Base-by-base conservation (phyloP, 2,113 vertebrate genomes). In the Lamprotornis superbus region DNA sequence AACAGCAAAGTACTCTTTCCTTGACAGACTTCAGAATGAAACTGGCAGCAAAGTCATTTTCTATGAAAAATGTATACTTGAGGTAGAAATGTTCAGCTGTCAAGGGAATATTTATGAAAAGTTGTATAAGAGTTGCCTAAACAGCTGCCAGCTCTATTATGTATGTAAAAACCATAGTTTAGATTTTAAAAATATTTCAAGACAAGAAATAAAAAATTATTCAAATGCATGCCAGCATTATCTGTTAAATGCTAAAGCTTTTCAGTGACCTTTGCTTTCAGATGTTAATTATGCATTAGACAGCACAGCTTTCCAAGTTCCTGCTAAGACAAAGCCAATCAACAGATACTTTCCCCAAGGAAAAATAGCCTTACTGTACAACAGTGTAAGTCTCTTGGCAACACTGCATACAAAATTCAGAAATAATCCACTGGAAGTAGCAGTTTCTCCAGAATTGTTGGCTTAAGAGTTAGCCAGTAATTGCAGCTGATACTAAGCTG, bases 371-470 rank as follows among this genome's bases (percentile, higher is more conserved):
- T 65, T 40, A 46, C 31, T 91, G 86, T 71, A 90, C 18, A 46
- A 42, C n/a, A 69, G n/a, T 0, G 0, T 25, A 44, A 82, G 17
- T 53, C 56, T 79, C 78, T 44, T 79, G 81, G 56, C 61, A 67
- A 31, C 21, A 30, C 18, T 74, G 65, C 63, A 65, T 39, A 73
- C 18, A 79, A 49, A 94, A 85, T 42, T 73, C 70, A 69, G 73
- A 78, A 89, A 93, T 85, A 87, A 91, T 65, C 87, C 57, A 69
- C 53, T 89, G 65, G 77, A 95, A 96, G 55, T 18, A 85, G 81
- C 46, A 52, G 8, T 69, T 91, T 79, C 65, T 92, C 60, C 70
- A 55, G 23, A 53, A 77, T 7, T 69, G 70, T 55, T 89, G 63
- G 53, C 30, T 83, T 80, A 79, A 76, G 89, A 76, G 39, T 79